Evolutionary conservation across 2,113 vertebrate genomes (phyloP).

Genomic region (Cnemophilus loriae): DNA sequence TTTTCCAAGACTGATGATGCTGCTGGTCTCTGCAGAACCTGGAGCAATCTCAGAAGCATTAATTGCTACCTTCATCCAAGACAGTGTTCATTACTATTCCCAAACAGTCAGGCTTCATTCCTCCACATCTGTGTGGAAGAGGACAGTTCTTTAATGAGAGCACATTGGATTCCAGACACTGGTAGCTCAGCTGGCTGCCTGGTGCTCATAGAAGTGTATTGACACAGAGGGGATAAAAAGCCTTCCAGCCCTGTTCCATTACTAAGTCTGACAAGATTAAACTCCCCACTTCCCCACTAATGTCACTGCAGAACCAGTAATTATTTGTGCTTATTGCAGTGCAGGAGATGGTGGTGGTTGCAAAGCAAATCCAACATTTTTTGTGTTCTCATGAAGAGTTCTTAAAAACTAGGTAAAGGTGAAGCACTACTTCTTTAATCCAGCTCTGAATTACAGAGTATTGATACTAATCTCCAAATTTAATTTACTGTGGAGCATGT

Average conservation of each 20-base stretch:
- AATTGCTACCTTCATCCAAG: background rate
- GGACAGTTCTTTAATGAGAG: background rate
- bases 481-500: slow-evolving; percentile 35
- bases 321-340: background rate
- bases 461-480: slow-evolving; percentile 58
- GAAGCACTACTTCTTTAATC: background rate
- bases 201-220: background rate
- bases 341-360: background rate
- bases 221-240: background rate
- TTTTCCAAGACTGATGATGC: background rate
- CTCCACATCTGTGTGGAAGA: background rate
- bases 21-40: background rate
- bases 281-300: background rate
- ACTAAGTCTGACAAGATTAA: background rate
- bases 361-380: background rate
- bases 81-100: background rate
- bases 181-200: background rate
- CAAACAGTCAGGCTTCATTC: background rate
- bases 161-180: background rate
- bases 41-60: background rate
- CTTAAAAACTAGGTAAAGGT: background rate
- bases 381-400: background rate
- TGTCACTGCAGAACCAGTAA: background rate
- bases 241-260: background rate
- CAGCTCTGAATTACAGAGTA: slow-evolving; percentile 42